Percentiles rank a stretch among this genome's conserved stretches.
These are phyloP conservation scores for Eurypyga helias DNA, from an alignment of 2,113 vertebrate genomes.

Conservation along the genomic window DNA sequence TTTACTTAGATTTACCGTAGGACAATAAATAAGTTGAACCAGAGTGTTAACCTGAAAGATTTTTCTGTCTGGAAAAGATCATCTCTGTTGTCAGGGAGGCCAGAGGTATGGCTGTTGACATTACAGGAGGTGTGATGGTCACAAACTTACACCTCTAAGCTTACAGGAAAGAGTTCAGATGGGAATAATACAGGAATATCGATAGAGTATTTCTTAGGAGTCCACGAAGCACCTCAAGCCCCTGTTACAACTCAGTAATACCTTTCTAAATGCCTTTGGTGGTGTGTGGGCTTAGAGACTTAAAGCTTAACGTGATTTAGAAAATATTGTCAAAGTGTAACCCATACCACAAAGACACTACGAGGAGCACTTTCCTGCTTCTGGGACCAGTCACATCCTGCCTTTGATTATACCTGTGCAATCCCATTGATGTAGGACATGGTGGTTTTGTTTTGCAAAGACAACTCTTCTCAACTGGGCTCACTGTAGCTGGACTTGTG, in stretches of 20 bases:
- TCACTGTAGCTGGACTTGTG: not conserved
- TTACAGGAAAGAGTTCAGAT: not conserved
- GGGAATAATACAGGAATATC: not conserved
- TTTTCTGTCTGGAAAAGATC: not conserved
- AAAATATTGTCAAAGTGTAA: not conserved
- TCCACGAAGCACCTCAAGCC: not conserved
- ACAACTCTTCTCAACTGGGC: not conserved
- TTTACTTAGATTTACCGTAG: not conserved
- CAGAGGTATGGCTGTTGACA: not conserved
- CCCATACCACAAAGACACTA: not conserved
- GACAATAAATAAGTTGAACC: constrained; percentile 19
- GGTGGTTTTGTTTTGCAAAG: not conserved
- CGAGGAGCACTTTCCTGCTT: not conserved
- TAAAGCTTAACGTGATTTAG: not conserved
- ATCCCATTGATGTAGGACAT: not conserved
- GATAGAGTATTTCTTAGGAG: not conserved
- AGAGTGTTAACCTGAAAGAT: not conserved
- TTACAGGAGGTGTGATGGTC: not conserved
- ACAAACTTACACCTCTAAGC: not conserved
- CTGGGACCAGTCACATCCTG: not conserved
- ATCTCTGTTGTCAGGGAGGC: not conserved
- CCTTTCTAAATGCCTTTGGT: not conserved
- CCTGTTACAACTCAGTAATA: not conserved
- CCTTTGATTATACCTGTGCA: not conserved
- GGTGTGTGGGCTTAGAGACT: not conserved